Evolutionary conservation across 2,888 invertebrate species (phyloP).

Genomic region (Pseudococcus viburni): DNA sequence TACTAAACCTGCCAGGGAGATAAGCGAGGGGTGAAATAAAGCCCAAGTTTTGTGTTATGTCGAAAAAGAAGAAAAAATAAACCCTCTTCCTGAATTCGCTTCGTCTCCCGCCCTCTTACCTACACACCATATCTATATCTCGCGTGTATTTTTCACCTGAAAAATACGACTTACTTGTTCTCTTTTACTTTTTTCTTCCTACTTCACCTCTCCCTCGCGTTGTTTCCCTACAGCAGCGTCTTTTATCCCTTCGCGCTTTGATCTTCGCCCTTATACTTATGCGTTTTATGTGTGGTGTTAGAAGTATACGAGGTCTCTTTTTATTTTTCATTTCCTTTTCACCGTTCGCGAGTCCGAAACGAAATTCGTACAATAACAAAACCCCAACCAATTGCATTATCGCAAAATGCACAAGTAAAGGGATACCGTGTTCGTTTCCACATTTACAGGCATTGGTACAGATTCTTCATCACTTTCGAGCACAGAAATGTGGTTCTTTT

Average conservation of each 20-base stretch:
- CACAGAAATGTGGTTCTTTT: no score
- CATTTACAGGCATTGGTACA: not conserved
- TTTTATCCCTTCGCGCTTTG: not conserved
- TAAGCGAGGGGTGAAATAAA: slow-evolving; percentile 18
- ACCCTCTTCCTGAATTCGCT: not conserved
- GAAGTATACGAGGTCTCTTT: not conserved
- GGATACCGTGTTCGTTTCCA: not conserved
- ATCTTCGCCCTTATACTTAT: not conserved
- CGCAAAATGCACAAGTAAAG: not conserved
- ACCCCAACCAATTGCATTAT: not conserved
- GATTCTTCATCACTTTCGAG: no score
- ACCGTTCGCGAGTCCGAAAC: not conserved
- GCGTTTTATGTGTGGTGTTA: not conserved
- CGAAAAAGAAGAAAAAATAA: not conserved
- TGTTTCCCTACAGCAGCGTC: not conserved
- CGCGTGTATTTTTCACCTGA: slow-evolving; percentile 49
- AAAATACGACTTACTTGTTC: not conserved
- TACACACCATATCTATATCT: not conserved
- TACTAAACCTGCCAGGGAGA: slow-evolving; percentile 8
- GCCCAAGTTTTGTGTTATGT: slow-evolving; percentile 29
- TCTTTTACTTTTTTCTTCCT: slow-evolving; percentile 10
- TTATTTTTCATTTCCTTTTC: not conserved
- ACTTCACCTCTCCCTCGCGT: not conserved
- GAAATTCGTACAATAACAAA: not conserved
- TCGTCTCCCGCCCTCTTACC: not conserved